Conservation (phyloP, 2,888 invertebrate genomes). For the Dolichomitus sp. region DNA sequence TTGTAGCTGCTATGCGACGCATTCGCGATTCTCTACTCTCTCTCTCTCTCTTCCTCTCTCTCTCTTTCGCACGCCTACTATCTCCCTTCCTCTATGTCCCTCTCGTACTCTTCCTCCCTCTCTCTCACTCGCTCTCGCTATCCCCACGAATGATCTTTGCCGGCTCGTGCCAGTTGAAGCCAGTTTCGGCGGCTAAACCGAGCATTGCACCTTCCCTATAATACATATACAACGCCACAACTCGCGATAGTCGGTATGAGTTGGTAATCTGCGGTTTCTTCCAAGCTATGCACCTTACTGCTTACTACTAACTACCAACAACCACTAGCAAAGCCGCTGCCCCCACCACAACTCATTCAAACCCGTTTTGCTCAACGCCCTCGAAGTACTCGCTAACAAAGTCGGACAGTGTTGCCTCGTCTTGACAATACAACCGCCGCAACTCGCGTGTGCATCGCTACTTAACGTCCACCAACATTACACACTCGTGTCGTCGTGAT, state of each 20-base stretch:
- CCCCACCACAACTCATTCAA: neutral
- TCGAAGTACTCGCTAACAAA: neutral
- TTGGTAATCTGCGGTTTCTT: neutral
- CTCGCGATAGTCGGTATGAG: neutral
- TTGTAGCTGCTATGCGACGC: slow-evolving; percentile 61
- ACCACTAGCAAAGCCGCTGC: neutral
- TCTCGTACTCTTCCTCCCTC: neutral
- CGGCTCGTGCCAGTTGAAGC: slow-evolving; percentile 82
- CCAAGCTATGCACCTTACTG: neutral
- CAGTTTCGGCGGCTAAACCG: slow-evolving; percentile 75
- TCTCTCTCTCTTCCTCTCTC: neutral
- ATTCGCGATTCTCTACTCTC: neutral
- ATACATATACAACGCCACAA: neutral
- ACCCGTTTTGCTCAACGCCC: neutral
- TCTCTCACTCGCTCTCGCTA: neutral
- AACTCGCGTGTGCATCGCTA: neutral
- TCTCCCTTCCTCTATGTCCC: slow-evolving; percentile 2
- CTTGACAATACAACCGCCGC: neutral
- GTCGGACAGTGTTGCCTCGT: slow-evolving; percentile 9
- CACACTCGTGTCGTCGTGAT: neutral
- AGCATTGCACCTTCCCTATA: slow-evolving; percentile 38
- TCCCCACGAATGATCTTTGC: slow-evolving; percentile 61
- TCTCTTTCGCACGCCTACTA: neutral
- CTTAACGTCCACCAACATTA: neutral
- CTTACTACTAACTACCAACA: neutral